Conservation (phyloP, 1,140 invertebrate species). For the Macrobrachium rosenbergii region DNA sequence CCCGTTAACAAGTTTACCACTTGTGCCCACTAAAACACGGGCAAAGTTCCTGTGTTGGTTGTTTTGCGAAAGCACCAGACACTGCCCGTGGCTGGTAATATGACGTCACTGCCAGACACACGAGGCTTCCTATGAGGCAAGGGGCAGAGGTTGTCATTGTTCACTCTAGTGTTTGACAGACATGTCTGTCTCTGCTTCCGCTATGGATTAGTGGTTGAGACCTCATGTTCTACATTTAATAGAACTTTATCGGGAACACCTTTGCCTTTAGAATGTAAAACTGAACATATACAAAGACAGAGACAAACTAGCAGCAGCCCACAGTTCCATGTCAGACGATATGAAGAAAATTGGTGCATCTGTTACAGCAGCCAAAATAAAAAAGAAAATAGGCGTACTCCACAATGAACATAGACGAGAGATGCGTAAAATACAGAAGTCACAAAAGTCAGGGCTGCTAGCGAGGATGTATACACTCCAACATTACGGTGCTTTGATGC, state of each 20-base stretch:
- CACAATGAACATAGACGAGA: conserved; percentile 2
- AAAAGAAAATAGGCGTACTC: not conserved
- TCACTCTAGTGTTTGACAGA: too few relatives aligned
- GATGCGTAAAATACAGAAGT: not conserved
- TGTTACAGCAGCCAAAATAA: not conserved
- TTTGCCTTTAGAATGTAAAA: conserved; percentile 27
- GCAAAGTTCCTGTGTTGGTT: too few relatives aligned
- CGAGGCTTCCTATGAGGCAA: too few relatives aligned
- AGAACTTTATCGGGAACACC: too few relatives aligned
- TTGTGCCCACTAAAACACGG: too few relatives aligned
- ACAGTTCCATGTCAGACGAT: not conserved
- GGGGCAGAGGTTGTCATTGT: too few relatives aligned
- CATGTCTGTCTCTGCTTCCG: too few relatives aligned
- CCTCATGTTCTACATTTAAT: not conserved
- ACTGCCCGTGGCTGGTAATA: too few relatives aligned
- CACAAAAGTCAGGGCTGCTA: not conserved
- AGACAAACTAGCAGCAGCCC: not conserved
- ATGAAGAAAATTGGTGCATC: not conserved
- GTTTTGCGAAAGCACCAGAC: too few relatives aligned
- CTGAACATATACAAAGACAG: not conserved
- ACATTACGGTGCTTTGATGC: not conserved
- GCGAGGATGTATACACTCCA: conserved; percentile 13
- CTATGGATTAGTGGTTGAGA: conserved; percentile 13
- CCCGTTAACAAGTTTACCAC: too few relatives aligned
- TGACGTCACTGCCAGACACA: too few relatives aligned